Evolutionary conservation across 2,113 vertebrate genomes (phyloP), one percentile per base, ranked within the genome.

Genomic region (Gasterosteus nipponicus): DNA sequence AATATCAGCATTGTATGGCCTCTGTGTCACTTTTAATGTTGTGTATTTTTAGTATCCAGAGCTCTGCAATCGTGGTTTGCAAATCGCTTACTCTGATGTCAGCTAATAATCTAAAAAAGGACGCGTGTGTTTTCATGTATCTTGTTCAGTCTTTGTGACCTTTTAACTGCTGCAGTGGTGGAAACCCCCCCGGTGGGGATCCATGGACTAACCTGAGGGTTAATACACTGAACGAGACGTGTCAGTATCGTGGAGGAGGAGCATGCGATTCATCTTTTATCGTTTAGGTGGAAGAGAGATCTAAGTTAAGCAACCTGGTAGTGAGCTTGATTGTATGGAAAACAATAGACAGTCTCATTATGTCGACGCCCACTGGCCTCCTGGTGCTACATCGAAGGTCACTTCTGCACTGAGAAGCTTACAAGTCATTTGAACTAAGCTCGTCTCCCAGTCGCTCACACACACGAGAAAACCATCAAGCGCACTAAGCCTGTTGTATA

Each of bases 141-240:
- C 12, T 6, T 31, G 0, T 56, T 73, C 84, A 81, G 89, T 86
- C 75, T 84, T 68, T 3, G 19, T 85, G 84, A 89, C 79, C 86
- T 93, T 86, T 88, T 2, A 71, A 42, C 54, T 69, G 15, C 46
- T 33, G 33, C 63, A 59, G 53, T 66, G 41, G 22, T 70, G 72
- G 86, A 83, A 85, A 76, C 49, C 76, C 80, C 76, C 78, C 4
- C 35, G 7, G 46, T 41, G 54, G 65, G 80, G 51, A 26, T 71
- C 18, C 39, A 59, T 38, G 7, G 33, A 56, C 56, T 70, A 69
- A 86, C 75, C 16, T 64, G 7, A 70, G 10, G 22, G 61, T 80
- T 29, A 66, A 64, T 41, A 62, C 35, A 62, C 33, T 75, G 68
- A 66, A 41, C 77, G 42, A 69, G 73, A 39, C 39, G 51, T 12